Percentiles rank a stretch among this genome's conserved stretches.
These are phyloP conservation scores for Varroa destructor DNA, from an alignment of 1,140 invertebrate species.

Conservation along the genomic window DNA sequence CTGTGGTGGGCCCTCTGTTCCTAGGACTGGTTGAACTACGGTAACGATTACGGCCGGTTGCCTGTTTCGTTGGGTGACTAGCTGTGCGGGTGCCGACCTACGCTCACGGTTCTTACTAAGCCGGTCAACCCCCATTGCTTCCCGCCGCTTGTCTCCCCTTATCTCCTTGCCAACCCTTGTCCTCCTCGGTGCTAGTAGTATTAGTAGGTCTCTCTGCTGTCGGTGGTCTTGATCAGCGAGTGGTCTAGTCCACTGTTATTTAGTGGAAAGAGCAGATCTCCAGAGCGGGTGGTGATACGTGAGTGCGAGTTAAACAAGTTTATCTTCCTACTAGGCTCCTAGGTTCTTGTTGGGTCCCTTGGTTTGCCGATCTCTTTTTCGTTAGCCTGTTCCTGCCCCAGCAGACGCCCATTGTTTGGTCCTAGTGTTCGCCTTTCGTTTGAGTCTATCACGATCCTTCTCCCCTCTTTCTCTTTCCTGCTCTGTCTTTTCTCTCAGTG, in stretches of 20 bases:
- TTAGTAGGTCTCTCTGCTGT: neutral
- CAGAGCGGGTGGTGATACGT: neutral
- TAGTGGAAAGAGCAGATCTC: neutral
- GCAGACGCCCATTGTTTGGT: neutral
- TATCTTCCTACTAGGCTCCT: neutral
- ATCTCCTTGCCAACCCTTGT: neutral
- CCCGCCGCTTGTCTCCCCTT: neutral
- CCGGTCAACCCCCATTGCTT: too few species aligned
- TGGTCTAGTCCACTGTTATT: neutral
- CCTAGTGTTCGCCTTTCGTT: too few species aligned
- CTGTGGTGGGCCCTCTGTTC: too few species aligned
- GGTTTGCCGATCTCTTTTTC: neutral
- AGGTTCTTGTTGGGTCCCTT: neutral
- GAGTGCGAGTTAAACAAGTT: constrained; percentile 25
- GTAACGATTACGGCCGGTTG: too few species aligned
- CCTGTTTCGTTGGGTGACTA: too few species aligned
- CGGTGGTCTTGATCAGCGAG: neutral
- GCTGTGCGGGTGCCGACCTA: too few species aligned
- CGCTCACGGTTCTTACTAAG: too few species aligned
- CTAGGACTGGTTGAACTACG: too few species aligned
- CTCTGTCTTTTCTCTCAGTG: too few species aligned
- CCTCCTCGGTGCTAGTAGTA: neutral
- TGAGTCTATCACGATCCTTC: too few species aligned
- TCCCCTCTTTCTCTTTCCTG: too few species aligned
- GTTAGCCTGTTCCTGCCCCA: neutral